These are phyloP conservation scores for Globodera ellingtonae DNA, from an alignment of 1,140 invertebrate genomes.

Conservation along the genomic window DNA sequence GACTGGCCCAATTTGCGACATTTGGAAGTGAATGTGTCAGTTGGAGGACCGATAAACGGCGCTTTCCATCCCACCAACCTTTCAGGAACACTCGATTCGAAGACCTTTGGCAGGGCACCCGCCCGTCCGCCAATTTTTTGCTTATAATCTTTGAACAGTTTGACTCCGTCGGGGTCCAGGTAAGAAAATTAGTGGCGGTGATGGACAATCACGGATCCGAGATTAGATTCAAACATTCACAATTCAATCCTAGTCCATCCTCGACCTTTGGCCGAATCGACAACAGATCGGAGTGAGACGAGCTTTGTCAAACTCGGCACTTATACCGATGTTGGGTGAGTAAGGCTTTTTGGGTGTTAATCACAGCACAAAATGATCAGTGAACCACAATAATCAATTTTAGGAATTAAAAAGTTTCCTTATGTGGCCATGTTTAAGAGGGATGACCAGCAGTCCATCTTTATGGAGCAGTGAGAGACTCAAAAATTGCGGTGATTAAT, in stretches of 20 bases:
- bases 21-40: conserved; percentile 56
- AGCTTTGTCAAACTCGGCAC: conserved; percentile 57
- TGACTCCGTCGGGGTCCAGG: conserved; percentile 47
- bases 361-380: neutral
- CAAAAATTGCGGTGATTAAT: neutral
- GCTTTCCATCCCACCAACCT: conserved; percentile 14
- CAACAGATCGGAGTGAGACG: conserved; percentile 53
- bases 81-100: conserved; percentile 59
- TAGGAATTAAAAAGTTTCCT: conserved; percentile 51
- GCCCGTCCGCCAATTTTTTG: conserved; percentile 54
- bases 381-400: neutral
- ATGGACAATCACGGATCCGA: too few relatives aligned
- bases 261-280: conserved; percentile 54
- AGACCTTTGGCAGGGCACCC: conserved; percentile 56
- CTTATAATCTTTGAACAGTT: conserved; percentile 63
- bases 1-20: conserved; percentile 62
- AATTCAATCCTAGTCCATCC: conserved; percentile 32
- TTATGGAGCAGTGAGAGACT: conserved; percentile 54
- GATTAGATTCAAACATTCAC: neutral
- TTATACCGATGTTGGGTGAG: conserved; percentile 54
- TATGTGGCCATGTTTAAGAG: conserved; percentile 62
- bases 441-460: conserved; percentile 62
- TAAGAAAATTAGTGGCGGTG: neutral
- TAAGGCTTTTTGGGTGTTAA: neutral
- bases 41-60: conserved; percentile 22